Base-by-base conservation (phyloP, 2,888 invertebrate species). In the Acleris sparsana region DNA sequence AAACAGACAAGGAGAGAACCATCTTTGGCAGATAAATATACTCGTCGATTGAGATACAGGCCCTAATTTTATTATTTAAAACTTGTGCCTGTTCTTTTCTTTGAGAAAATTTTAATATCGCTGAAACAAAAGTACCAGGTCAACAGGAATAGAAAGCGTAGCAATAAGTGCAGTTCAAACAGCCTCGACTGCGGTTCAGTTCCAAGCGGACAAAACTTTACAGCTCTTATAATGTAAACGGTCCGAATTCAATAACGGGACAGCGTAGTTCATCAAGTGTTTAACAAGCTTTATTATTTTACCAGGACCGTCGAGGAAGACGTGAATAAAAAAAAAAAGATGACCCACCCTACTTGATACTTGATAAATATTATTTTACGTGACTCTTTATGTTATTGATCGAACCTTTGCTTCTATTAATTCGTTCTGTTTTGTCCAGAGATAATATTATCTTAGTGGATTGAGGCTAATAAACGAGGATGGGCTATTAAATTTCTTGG, bases 51-150 rank as follows among this genome's bases (percentile, higher is more conserved):
- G n/a, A n/a, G n/a, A n/a, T n/a, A n/a, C n/a, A n/a, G n/a, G n/a
- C n/a, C n/a, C n/a, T n/a, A n/a, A n/a, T 22, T 22, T 22, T 22
- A 22, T 3, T 22, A 22, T 22, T 22, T 22, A 5, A 5, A 25
- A 25, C 25, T 25, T 25, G 25, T 4, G 25, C 25, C 6, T 6
- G 25, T 33, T 11, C 3, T 33, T 39, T 39, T 39, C 13, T 39
- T 39, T 5, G 4, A 39, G 39, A 39, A n/a, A 11, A 25, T 53
- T 29, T 29, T 16, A 33, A 59, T 63, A 63, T 16, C 16, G 39
- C 48, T 53, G 48, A 49, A 59, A 53, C 48, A 48, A 49, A 18
- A 63, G 53, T 53, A 64, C 64, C 7, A 59, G 63, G 53, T 17
- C 48, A 44, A 46, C 57, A 63, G 33, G 46, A 53, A 59, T 2